Base-by-base conservation (phyloP, 2,888 invertebrate genomes). In the Andrena dorsata region DNA sequence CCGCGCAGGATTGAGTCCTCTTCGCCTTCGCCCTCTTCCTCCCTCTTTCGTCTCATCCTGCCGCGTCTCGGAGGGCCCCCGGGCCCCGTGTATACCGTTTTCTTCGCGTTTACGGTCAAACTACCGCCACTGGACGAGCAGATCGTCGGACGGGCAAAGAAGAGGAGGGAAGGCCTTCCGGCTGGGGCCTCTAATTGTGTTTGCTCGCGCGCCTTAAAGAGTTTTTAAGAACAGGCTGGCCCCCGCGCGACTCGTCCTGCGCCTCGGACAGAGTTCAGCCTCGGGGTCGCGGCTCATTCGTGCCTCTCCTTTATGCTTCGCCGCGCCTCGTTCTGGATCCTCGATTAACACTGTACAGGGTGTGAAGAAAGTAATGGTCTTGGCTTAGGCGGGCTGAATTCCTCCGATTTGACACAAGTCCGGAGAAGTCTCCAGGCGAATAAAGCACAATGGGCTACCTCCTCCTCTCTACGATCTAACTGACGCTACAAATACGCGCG, bases 1-100 rank as follows among this genome's bases (percentile, higher is more conserved):
- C 89, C 89, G 87, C 87, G 87, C 90, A 87, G 90, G 91, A 93
- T 93, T 92, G 91, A 92, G 92, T 91, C 90, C 86, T 92, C 90
- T 90, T 90, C 89, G 80, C 88, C 80, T 80, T 82, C 76, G 75
- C 78, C 77, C 83, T 70, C 79, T 83, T 82, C 87, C 77, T 84
- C 72, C 79, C 82, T 81, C 87, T 87, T 86, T 84, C 86, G 75
- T 87, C 79, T 74, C 82, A 77, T 74, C 81, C 76, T 83, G 73
- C 82, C 64, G 78, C 81, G 81, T 72, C 81, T 71, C 56, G 20
- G 35, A 32, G 80, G 84, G 76, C 53, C 66, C 66, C 68, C 30
- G 81, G 81, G 68, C 41, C 26, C 47, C 64, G 41, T 41, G 41
- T 2, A 20, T 23, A 23, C 28, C 47, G 41, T 51, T 28, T 56